A percentile compares a stretch with the other conserved stretches of the same genome.
phyloP scores from a whole-genome alignment of 53 echinoderm and acorn worm species.

The Stichopus horrens region DNA sequence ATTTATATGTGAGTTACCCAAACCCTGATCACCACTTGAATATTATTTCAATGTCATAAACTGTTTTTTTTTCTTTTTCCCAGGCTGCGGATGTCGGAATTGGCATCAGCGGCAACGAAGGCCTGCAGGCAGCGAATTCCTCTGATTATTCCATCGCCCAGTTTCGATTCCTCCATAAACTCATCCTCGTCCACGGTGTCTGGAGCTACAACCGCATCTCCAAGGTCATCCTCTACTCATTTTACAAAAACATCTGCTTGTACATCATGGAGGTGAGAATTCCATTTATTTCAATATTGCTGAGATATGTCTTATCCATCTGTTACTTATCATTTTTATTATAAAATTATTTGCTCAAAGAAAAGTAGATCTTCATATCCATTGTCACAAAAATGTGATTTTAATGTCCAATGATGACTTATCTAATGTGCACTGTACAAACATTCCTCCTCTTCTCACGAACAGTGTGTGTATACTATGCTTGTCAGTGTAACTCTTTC shows the following conservation, averaged over 20 bases:
- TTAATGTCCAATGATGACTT: too few species aligned
- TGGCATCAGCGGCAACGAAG: slow-evolving; percentile 95
- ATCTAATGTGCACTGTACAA: too few species aligned
- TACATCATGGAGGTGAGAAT: slow-evolving; percentile 97
- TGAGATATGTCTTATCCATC: background rate
- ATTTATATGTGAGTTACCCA: too few species aligned
- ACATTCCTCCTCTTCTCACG: too few species aligned
- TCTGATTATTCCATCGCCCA: slow-evolving; percentile 99
- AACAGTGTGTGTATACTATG: too few species aligned
- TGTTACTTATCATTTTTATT: background rate
- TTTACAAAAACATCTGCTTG: slow-evolving; percentile 98
- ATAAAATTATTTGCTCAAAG: background rate
- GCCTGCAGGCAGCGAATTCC: slow-evolving; percentile 92
- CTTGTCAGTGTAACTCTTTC: too few species aligned
- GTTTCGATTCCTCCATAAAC: slow-evolving; percentile 92
- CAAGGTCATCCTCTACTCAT: slow-evolving; percentile 96
- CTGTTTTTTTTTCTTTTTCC: too few species aligned
- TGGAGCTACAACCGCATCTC: slow-evolving; percentile 96
- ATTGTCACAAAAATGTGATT: background rate
- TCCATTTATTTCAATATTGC: background rate
- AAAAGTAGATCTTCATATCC: background rate
- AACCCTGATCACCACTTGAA: too few species aligned
- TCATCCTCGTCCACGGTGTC: slow-evolving; percentile 94
- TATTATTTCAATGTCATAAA: too few species aligned
- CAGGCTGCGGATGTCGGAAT: slow-evolving; percentile 95